Evolutionary conservation across 2,888 invertebrate species (phyloP).

Genomic region (Colostygia pectinataria): DNA sequence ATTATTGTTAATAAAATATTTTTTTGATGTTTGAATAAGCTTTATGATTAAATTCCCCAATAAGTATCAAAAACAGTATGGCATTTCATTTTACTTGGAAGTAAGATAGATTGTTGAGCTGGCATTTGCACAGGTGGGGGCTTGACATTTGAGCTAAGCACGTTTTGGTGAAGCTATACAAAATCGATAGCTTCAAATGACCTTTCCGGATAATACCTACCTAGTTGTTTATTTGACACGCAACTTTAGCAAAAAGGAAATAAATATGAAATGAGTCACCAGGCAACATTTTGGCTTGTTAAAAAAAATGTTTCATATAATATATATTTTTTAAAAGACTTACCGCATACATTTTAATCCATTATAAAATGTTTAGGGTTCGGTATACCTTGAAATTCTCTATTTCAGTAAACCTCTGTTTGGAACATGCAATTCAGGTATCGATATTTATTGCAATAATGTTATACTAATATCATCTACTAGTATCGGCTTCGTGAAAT

Average conservation of each 20-base stretch:
- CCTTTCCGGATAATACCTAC: slow-evolving; percentile 54
- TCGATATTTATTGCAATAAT: slow-evolving; percentile 14
- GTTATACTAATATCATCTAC: no score
- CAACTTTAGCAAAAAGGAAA: slow-evolving; percentile 27
- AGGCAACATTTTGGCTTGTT: no score
- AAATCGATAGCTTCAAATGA: slow-evolving; percentile 62
- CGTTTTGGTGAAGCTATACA: slow-evolving; percentile 38
- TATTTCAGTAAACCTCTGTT: no score
- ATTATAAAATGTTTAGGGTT: no score
- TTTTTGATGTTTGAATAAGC: slow-evolving; percentile 14
- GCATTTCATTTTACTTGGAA: slow-evolving; percentile 29
- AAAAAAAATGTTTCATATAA: no score
- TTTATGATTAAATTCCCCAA: slow-evolving; percentile 14
- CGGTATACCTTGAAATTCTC: no score
- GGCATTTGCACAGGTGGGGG: slow-evolving; percentile 66
- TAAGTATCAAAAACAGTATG: slow-evolving; percentile 26
- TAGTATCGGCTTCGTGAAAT: slow-evolving; percentile 14
- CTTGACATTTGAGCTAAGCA: slow-evolving; percentile 59
- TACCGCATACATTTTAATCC: no score
- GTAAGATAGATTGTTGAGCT: slow-evolving; percentile 38
- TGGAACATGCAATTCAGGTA: not conserved
- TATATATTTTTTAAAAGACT: no score
- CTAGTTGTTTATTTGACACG: slow-evolving; percentile 32
- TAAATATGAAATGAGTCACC: slow-evolving; percentile 5
- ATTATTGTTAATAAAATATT: no score